A percentile compares a stretch with the other conserved stretches of the same genome.
These are phyloP conservation scores for Smutsia gigantea DNA, from an alignment of 2,797 vertebrate genomes.

Conservation along the genomic window DNA sequence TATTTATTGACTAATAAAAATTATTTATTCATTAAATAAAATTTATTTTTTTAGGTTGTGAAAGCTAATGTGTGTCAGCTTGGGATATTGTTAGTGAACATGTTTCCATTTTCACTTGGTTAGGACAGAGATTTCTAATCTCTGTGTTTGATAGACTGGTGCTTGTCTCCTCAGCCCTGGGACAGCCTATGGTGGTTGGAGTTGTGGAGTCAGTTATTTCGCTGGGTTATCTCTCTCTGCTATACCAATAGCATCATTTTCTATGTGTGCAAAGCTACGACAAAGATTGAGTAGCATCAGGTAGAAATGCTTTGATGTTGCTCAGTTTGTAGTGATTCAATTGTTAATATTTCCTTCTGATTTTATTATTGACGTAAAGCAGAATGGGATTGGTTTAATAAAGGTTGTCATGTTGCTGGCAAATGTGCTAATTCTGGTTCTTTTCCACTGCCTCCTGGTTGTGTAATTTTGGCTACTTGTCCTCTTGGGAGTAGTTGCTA, in stretches of 20 bases:
- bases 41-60: background rate
- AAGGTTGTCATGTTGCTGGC: slow-evolving; percentile 14
- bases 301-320: background rate
- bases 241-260: background rate
- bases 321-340: slow-evolving; percentile 11
- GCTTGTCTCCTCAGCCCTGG: background rate
- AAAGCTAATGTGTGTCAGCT: background rate
- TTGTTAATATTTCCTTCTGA: slow-evolving; percentile 43
- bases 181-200: background rate
- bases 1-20: too few species aligned
- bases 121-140: background rate
- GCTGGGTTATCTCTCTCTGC: background rate
- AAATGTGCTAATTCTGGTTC: background rate
- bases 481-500: background rate
- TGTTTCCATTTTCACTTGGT: slow-evolving; percentile 31
- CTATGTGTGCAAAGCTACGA: background rate
- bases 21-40: too few species aligned
- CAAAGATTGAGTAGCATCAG: background rate
- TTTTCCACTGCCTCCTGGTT: background rate
- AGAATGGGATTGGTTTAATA: slow-evolving; percentile 12
- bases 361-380: slow-evolving; percentile 37
- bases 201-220: background rate
- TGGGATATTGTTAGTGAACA: background rate
- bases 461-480: background rate
- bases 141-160: background rate